Percentiles rank a stretch among this genome's conserved stretches.
These are phyloP conservation scores for Aplochiton taeniatus DNA, from an alignment of 2,797 vertebrate genomes.

Conservation along the genomic window DNA sequence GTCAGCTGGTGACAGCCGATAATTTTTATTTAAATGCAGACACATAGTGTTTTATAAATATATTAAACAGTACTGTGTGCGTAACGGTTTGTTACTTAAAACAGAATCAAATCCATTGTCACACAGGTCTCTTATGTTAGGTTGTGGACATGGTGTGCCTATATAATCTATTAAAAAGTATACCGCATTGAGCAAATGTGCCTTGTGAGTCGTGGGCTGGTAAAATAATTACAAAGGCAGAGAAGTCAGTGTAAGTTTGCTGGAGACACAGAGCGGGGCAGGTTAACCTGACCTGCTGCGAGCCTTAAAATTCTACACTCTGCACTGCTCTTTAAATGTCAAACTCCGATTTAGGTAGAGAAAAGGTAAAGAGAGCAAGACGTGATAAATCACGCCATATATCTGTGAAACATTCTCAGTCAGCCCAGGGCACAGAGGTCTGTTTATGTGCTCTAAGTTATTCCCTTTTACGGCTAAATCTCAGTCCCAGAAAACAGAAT, in stretches of 20 bases:
- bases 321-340: conserved; percentile 55
- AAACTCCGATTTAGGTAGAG: conserved; percentile 40
- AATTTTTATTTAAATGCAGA: conserved; percentile 36
- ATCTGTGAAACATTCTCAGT: conserved; percentile 32
- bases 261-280: conserved; percentile 7
- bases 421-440: conserved; percentile 13
- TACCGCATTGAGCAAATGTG: no score
- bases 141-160: no score
- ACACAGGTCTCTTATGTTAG: no score
- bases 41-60: conserved; percentile 15
- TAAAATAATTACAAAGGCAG: not conserved
- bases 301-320: conserved; percentile 39
- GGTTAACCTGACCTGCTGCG: conserved; percentile 19
- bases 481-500: not conserved
- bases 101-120: not conserved
- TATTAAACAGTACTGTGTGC: conserved; percentile 9
- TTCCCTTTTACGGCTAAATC: conserved; percentile 30
- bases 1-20: conserved; percentile 17
- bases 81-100: conserved; percentile 28
- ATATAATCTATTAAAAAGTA: no score
- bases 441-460: conserved; percentile 17
- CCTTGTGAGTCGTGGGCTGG: conserved; percentile 10
- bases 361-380: conserved; percentile 9
- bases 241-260: not conserved
- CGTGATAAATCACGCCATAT: conserved; percentile 36